Evolutionary conservation across 2,888 invertebrate species (phyloP).

Genomic region (Trichopoda pennipes): DNA sequence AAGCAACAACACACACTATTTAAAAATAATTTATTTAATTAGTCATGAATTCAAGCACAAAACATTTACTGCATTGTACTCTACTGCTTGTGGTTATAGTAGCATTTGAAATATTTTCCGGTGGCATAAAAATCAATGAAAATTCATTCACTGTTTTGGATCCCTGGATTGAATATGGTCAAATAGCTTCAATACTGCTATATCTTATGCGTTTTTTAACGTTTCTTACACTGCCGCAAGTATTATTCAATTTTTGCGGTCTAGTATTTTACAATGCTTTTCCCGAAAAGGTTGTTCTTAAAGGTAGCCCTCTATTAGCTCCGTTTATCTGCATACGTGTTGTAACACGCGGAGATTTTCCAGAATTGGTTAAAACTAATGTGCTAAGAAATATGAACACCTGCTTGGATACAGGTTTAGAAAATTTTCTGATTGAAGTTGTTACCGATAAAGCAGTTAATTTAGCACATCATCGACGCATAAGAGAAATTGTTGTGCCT

Average conservation of each 20-base stretch:
- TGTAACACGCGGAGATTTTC: constrained; percentile 96
- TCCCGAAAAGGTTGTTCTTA: constrained; percentile 92
- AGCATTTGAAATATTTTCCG: constrained; percentile 87
- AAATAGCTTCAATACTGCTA: constrained; percentile 86
- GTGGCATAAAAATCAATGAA: constrained; percentile 84
- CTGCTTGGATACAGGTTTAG: constrained; percentile 93
- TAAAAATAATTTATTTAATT: constrained; percentile 20
- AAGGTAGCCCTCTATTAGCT: constrained; percentile 94
- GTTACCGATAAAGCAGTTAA: constrained; percentile 94
- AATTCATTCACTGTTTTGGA: constrained; percentile 84
- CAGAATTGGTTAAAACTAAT: constrained; percentile 93
- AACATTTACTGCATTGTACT: constrained; percentile 90
- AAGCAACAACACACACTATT: neutral
- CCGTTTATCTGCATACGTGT: constrained; percentile 97
- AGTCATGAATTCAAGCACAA: constrained; percentile 82
- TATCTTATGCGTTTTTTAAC: constrained; percentile 90
- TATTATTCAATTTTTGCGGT: constrained; percentile 90
- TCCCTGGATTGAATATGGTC: constrained; percentile 92
- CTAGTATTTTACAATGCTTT: constrained; percentile 95
- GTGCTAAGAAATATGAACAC: constrained; percentile 92
- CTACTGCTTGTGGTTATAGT: constrained; percentile 88
- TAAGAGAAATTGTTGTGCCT: constrained; percentile 94
- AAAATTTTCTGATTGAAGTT: constrained; percentile 97
- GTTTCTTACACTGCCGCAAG: constrained; percentile 93
- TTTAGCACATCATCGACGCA: constrained; percentile 88